Conservation (phyloP, 1,140 invertebrate genomes). For the Lordiphosa stackelbergi region DNA sequence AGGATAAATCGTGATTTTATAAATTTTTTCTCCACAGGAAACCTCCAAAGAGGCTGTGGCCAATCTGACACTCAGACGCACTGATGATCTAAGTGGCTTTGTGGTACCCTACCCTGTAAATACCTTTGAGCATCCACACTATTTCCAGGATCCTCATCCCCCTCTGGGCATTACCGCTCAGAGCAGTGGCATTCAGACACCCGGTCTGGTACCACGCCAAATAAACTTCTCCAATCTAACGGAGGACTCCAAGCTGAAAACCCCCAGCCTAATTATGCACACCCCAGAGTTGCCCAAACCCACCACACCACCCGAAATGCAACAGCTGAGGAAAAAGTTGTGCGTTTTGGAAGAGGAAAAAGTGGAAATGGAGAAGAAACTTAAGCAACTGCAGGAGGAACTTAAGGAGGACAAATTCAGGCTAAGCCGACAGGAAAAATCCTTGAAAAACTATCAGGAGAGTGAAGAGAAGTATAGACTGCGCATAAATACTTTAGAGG, state of each 20-base stretch:
- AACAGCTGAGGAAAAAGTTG: slow-evolving; percentile 36
- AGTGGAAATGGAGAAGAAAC: slow-evolving; percentile 32
- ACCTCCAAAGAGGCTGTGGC: slow-evolving; percentile 70
- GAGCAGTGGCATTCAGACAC: slow-evolving; percentile 51
- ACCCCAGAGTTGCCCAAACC: slow-evolving; percentile 58
- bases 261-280: slow-evolving; percentile 62
- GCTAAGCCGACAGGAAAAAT: slow-evolving; percentile 42
- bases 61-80: slow-evolving; percentile 68
- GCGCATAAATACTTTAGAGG: slow-evolving; percentile 46
- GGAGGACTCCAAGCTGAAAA: slow-evolving; percentile 77
- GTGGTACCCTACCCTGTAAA: slow-evolving; percentile 49
- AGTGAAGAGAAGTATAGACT: slow-evolving; percentile 46
- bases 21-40: slow-evolving; percentile 34
- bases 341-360: slow-evolving; percentile 40
- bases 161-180: slow-evolving; percentile 38
- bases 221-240: slow-evolving; percentile 73
- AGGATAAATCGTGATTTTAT: neutral
- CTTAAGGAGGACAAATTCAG: slow-evolving; percentile 40
- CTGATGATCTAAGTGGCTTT: slow-evolving; percentile 68
- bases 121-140: slow-evolving; percentile 72
- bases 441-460: slow-evolving; percentile 41
- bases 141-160: slow-evolving; percentile 47
- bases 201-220: slow-evolving; percentile 64
- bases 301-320: slow-evolving; percentile 25
- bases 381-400: slow-evolving; percentile 32